Evolutionary conservation across 2,888 invertebrate species (phyloP).

Genomic region (Drosophila buzzatii): DNA sequence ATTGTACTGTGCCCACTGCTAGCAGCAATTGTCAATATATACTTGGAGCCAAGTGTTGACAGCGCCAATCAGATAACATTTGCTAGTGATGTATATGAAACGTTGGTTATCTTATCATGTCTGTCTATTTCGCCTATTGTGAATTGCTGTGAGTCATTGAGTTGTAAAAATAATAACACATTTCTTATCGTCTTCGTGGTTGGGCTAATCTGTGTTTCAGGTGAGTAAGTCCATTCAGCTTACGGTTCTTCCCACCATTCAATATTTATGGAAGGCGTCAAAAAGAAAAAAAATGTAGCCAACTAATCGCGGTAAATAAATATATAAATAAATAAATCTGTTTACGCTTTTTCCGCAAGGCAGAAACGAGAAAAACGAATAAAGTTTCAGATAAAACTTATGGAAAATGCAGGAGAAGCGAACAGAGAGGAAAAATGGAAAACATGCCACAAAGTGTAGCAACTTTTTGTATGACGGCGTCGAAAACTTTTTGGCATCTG

Average conservation of each 20-base stretch:
- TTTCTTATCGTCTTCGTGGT: slow-evolving; percentile 6
- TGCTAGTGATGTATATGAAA: slow-evolving; percentile 18
- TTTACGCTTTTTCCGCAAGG: slow-evolving; percentile 41
- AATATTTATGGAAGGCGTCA: slow-evolving; percentile 32
- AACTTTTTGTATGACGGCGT: slow-evolving; percentile 44
- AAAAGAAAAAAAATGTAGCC: slow-evolving; percentile 2
- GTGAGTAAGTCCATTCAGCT: slow-evolving; percentile 41
- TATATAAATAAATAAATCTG: slow-evolving; percentile 60
- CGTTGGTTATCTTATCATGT: slow-evolving; percentile 59
- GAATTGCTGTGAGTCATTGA: slow-evolving; percentile 41
- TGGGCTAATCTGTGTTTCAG: slow-evolving; percentile 30
- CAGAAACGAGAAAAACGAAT: slow-evolving; percentile 28
- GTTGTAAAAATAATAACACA: slow-evolving; percentile 34
- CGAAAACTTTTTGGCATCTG: slow-evolving; percentile 55
- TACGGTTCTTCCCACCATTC: slow-evolving; percentile 32
- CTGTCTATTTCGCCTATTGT: slow-evolving; percentile 14
- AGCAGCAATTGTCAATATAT: slow-evolving; percentile 54
- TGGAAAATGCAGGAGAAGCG: slow-evolving; percentile 20
- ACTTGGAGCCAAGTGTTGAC: slow-evolving; percentile 16
- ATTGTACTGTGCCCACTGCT: slow-evolving; percentile 45
- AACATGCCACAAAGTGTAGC: slow-evolving; percentile 59
- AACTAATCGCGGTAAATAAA: slow-evolving; percentile 55
- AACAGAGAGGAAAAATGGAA: slow-evolving; percentile 27
- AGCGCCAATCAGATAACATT: slow-evolving; percentile 35
- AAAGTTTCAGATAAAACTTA: no score